Percentiles rank a stretch among this genome's conserved stretches.
Conservation (phyloP, 2,797 vertebrate genomes). For the Hemibagrus guttatus region DNA sequence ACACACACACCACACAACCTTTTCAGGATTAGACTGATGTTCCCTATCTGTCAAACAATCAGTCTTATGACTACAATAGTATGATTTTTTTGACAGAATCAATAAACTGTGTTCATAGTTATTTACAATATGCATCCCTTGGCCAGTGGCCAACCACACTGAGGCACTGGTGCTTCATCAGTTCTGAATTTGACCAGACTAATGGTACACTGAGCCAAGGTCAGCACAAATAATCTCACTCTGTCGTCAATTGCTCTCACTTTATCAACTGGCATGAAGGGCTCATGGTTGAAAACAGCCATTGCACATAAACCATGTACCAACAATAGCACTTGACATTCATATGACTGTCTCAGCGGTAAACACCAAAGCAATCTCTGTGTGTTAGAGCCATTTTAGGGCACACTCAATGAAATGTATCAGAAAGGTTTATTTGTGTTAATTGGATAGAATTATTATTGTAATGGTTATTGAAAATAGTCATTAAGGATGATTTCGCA, state of each 20-base stretch:
- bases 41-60: constrained; percentile 20
- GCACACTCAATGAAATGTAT: background rate
- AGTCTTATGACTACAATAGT: constrained; percentile 25
- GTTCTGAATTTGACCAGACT: constrained; percentile 8
- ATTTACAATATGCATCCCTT: constrained; percentile 34
- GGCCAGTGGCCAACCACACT: constrained; percentile 14
- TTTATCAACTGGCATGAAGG: background rate
- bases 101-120: constrained; percentile 9
- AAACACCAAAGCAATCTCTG: background rate
- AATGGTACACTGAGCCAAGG: constrained; percentile 2
- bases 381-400: background rate
- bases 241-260: background rate
- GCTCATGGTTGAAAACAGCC: background rate
- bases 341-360: background rate
- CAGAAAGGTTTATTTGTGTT: background rate
- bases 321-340: background rate
- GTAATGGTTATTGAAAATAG: background rate
- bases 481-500: background rate
- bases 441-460: background rate
- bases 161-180: constrained; percentile 21
- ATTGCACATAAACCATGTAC: background rate
- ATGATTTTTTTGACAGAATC: constrained; percentile 11
- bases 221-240: constrained; percentile 17
- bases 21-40: background rate
- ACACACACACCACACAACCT: background rate